These are phyloP conservation scores for Cyphomyrmex costatus DNA, from an alignment of 1,140 invertebrate genomes.

Conservation along the genomic window DNA sequence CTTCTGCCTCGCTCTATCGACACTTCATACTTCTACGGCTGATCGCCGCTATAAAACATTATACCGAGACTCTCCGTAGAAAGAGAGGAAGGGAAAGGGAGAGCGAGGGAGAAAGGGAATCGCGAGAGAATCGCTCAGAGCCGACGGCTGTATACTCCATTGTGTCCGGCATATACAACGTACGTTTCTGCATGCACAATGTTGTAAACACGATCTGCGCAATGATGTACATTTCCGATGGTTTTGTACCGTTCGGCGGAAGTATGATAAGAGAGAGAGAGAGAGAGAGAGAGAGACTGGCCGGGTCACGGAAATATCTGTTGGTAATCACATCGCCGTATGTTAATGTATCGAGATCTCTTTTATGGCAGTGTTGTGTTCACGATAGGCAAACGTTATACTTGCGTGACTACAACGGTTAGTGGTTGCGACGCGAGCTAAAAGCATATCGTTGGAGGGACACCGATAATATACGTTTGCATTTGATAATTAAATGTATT, in stretches of 20 bases:
- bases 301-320: slow-evolving; percentile 37
- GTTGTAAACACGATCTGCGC: slow-evolving; percentile 13
- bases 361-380: slow-evolving; percentile 38
- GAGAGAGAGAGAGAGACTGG: too few species aligned
- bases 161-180: slow-evolving; percentile 59
- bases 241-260: slow-evolving; percentile 26
- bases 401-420: slow-evolving; percentile 52
- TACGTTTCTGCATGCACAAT: background rate
- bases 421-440: slow-evolving; percentile 36
- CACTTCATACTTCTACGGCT: slow-evolving; percentile 87
- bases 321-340: slow-evolving; percentile 38
- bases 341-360: slow-evolving; percentile 54
- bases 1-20: slow-evolving; percentile 87
- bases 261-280: too few species aligned
- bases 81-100: slow-evolving; percentile 7
- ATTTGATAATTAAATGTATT: slow-evolving; percentile 61
- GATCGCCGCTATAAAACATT: slow-evolving; percentile 86
- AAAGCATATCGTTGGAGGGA: slow-evolving; percentile 37
- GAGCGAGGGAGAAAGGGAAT: slow-evolving; percentile 24
- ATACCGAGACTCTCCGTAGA: slow-evolving; percentile 80
- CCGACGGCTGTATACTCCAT: slow-evolving; percentile 65
- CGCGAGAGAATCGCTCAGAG: slow-evolving; percentile 62
- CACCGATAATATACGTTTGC: slow-evolving; percentile 45
- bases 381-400: slow-evolving; percentile 42
- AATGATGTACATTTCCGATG: slow-evolving; percentile 29